Evolutionary conservation across 2,113 vertebrate species (phyloP).

Genomic region (Ceratotherium simum): DNA sequence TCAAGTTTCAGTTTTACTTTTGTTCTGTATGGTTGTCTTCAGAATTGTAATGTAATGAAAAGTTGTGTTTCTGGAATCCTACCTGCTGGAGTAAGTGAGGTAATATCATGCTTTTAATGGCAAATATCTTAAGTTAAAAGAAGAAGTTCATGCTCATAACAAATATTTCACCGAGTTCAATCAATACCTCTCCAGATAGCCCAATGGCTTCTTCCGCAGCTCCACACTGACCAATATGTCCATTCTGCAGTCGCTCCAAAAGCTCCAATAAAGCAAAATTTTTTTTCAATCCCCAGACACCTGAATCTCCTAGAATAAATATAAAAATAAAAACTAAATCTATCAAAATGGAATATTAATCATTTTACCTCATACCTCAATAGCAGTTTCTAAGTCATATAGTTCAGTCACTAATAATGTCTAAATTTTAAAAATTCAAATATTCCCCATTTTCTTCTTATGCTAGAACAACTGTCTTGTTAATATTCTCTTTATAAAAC

Average conservation of each 20-base stretch:
- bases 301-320: constrained; percentile 93
- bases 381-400: neutral
- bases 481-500: constrained; percentile 14
- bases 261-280: constrained; percentile 99
- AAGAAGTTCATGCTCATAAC: constrained; percentile 15
- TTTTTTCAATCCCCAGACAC: constrained; percentile 99
- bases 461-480: constrained; percentile 19
- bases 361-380: neutral
- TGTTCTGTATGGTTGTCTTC: neutral
- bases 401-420: constrained; percentile 36
- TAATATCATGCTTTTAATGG: neutral
- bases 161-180: constrained; percentile 51
- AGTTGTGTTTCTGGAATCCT: constrained; percentile 31
- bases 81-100: neutral
- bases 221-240: constrained; percentile 93
- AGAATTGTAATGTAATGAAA: constrained; percentile 21
- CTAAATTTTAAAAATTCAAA: constrained; percentile 26
- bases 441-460: neutral
- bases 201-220: constrained; percentile 93
- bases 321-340: constrained; percentile 65
- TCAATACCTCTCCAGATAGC: constrained; percentile 95
- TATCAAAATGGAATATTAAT: constrained; percentile 46
- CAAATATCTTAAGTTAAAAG: constrained; percentile 49
- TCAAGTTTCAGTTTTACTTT: constrained; percentile 44
- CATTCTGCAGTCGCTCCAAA: constrained; percentile 97